Conservation (phyloP, 2,888 invertebrate genomes). For the Thalpophila matura region DNA sequence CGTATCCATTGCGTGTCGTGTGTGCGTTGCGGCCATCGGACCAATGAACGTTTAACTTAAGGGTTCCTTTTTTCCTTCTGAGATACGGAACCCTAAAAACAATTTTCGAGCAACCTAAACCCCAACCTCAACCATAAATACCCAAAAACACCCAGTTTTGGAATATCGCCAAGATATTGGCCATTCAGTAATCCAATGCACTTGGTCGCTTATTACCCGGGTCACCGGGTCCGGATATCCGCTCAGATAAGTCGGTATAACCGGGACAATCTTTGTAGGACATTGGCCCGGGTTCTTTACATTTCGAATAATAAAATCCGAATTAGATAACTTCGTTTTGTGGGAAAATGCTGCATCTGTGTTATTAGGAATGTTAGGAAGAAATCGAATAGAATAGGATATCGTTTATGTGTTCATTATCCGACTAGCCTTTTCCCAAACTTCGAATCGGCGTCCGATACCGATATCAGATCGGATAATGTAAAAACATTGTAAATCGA, state of each 20-base stretch:
- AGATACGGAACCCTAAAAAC: not conserved
- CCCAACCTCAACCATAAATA: too few species aligned
- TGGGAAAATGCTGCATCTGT: slow-evolving; percentile 9
- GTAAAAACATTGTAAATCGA: too few species aligned
- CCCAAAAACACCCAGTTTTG: slow-evolving; percentile 48
- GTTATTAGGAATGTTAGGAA: slow-evolving; percentile 1
- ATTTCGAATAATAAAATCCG: slow-evolving; percentile 51
- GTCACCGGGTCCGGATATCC: slow-evolving; percentile 70
- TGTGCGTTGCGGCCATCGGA: too few species aligned
- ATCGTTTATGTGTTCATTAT: too few species aligned
- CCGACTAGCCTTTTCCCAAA: too few species aligned
- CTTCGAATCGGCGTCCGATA: too few species aligned
- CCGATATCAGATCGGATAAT: too few species aligned
- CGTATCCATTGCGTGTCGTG: too few species aligned
- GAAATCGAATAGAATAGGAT: slow-evolving; percentile 10
- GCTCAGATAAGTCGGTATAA: slow-evolving; percentile 46
- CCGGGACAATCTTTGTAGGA: slow-evolving; percentile 42
- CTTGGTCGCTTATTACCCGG: slow-evolving; percentile 72
- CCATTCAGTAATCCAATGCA: slow-evolving; percentile 68
- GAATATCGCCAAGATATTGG: slow-evolving; percentile 61
- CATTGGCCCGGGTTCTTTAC: slow-evolving; percentile 36
- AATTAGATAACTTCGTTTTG: slow-evolving; percentile 34
- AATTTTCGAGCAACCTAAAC: not conserved
- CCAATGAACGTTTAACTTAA: too few species aligned
- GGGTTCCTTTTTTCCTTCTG: not conserved